Evolutionary conservation across 2,113 vertebrate species (phyloP).

Genomic region (Corynorhinus townsendii): DNA sequence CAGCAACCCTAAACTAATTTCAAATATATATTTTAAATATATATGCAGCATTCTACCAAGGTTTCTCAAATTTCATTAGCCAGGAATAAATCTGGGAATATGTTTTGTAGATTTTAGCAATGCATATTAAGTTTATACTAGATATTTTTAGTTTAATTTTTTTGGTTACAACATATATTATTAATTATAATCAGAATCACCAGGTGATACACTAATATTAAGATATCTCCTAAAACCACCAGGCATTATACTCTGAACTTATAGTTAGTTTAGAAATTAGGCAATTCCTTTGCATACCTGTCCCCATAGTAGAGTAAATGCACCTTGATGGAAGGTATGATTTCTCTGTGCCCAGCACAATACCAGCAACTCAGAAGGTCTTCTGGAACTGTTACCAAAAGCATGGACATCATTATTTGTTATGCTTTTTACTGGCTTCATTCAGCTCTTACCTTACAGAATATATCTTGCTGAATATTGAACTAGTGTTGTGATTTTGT

Average conservation of each 20-base stretch:
- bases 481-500: neutral
- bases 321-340: neutral
- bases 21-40: neutral
- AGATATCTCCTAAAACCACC: neutral
- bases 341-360: neutral
- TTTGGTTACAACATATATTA: neutral
- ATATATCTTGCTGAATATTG: neutral
- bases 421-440: neutral
- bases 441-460: neutral
- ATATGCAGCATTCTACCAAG: neutral
- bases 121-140: neutral
- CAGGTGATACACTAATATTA: neutral
- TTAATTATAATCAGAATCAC: neutral
- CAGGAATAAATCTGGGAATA: neutral
- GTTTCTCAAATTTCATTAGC: neutral
- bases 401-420: neutral
- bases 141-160: neutral
- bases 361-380: neutral
- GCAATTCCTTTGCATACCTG: neutral
- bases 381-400: neutral
- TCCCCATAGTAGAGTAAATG: neutral
- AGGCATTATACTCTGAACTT: neutral
- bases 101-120: neutral
- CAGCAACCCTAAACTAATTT: neutral
- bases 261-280: slow-evolving; percentile 20